These are phyloP conservation scores for Melanotus villosus DNA, from an alignment of 2,888 invertebrate species.

Conservation along the genomic window DNA sequence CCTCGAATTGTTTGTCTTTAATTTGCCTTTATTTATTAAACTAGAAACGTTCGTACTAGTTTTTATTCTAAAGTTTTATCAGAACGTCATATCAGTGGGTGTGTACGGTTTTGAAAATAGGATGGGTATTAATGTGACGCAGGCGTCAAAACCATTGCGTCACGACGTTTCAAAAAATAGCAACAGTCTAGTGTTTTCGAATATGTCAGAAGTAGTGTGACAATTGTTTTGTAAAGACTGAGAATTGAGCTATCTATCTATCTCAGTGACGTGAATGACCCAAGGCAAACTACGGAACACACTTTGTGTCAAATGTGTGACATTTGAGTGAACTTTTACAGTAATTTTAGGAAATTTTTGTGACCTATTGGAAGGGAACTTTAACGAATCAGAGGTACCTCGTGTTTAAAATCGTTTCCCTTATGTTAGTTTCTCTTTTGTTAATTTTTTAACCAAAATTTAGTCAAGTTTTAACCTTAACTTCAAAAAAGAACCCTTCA, in stretches of 20 bases:
- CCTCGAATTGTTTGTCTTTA: no score
- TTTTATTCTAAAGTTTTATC: not conserved
- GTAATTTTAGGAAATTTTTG: not conserved
- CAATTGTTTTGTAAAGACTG: not conserved
- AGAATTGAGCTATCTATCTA: no score
- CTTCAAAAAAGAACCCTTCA: no score
- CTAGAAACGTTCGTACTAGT: not conserved
- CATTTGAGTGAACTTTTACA: not conserved
- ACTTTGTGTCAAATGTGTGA: constrained; percentile 11
- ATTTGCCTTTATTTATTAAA: no score
- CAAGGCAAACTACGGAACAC: not conserved
- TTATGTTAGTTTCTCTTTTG: not conserved
- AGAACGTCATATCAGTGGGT: constrained; percentile 36
- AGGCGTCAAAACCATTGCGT: constrained; percentile 8
- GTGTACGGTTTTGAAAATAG: constrained; percentile 25
- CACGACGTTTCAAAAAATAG: not conserved
- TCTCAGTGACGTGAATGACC: not conserved
- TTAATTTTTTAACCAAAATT: no score
- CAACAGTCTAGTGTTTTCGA: not conserved
- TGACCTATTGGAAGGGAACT: not conserved
- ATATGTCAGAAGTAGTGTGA: not conserved
- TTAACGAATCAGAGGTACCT: constrained; percentile 8
- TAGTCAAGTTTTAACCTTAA: no score
- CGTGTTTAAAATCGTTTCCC: not conserved
- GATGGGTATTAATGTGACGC: constrained; percentile 20